Percentiles rank a stretch among this genome's conserved stretches.
These are phyloP conservation scores for Laupala kohalensis DNA, from an alignment of 1,140 invertebrate species.

Conservation along the genomic window DNA sequence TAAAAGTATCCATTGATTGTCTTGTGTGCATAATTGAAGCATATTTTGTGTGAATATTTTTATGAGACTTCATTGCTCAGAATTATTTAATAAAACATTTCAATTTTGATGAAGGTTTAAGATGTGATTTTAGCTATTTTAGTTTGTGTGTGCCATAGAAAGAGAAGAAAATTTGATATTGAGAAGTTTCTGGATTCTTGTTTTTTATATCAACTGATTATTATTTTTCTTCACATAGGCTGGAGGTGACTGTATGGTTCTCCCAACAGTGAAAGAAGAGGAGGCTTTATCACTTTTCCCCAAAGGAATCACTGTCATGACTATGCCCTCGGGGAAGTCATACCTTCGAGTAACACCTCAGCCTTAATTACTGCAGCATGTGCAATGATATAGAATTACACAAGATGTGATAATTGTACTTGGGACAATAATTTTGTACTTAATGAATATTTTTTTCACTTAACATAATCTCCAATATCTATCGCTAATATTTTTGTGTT, in stretches of 20 bases:
- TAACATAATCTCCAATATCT: too few relatives aligned
- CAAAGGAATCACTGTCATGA: conserved; percentile 43
- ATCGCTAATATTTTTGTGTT: too few relatives aligned
- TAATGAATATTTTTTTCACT: too few relatives aligned
- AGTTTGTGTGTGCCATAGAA: neutral
- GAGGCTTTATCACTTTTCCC: conserved; percentile 56
- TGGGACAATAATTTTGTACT: too few relatives aligned
- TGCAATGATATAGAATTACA: neutral
- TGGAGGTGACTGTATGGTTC: conserved; percentile 72
- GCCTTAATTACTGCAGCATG: conserved; percentile 16
- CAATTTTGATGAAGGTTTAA: too few relatives aligned
- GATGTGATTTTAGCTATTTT: too few relatives aligned
- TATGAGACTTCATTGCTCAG: too few relatives aligned
- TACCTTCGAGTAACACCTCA: conserved; percentile 59
- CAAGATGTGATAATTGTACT: too few relatives aligned
- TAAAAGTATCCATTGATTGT: too few relatives aligned
- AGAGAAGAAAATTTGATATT: neutral
- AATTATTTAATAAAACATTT: too few relatives aligned
- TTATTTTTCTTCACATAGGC: conserved; percentile 28
- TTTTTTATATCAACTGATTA: neutral
- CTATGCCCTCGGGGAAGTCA: conserved; percentile 64
- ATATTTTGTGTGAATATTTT: too few relatives aligned
- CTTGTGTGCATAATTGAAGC: too few relatives aligned
- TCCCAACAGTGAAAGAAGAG: conserved; percentile 56
- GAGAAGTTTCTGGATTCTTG: neutral